Base-by-base conservation (phyloP, 2,113 vertebrate species). In the Bubo scandiacus region DNA sequence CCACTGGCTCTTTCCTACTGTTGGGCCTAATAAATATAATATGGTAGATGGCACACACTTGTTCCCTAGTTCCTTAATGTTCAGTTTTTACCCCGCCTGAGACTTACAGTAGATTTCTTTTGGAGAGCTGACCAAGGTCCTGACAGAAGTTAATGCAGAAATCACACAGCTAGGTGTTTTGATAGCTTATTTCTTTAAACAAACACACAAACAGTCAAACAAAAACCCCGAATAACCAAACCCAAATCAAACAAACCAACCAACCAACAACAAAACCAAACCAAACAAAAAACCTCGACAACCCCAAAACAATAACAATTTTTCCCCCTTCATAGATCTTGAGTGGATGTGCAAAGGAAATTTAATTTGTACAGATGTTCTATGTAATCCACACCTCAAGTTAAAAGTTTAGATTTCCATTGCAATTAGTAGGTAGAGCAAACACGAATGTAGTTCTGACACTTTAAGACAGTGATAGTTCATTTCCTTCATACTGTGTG, bases 291-390 rank as follows among this genome's bases (percentile, higher is more conserved):
- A 9, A 0, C 3, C 11, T 5, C 2, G 12, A 26, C 7, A 12
- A 12, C 4, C 2, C 10, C 21, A 8, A 5, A 10, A 11, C 12
- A 77, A 0, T 1, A 32, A 7, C 8, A 13, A 10, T 65, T 59
- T 38, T 18, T 2, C 2, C 6, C 10, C 3, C 21, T 84, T 32
- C 4, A 30, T 32, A 57, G 25, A 32, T 57, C 38, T 61, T 61
- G 13, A 61, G 10, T 45, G 15, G 8, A 74, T 12, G 8, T 4
- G 0, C 23, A 66, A 78, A 26, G 12, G 40, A 81, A 52, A 57
- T 23, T 36, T 43, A 10, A 62, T 42, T 38, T 32, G 9, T 19
- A 11, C 15, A 70, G 6, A 15, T 81, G 5, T 34, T 74, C 25
- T 15, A 23, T 9, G 6, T 40, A 43, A 94, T 9, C 20, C 13